These are phyloP conservation scores for Hephaestus fuliginosus DNA, from an alignment of 2,797 vertebrate genomes.

Conservation along the genomic window DNA sequence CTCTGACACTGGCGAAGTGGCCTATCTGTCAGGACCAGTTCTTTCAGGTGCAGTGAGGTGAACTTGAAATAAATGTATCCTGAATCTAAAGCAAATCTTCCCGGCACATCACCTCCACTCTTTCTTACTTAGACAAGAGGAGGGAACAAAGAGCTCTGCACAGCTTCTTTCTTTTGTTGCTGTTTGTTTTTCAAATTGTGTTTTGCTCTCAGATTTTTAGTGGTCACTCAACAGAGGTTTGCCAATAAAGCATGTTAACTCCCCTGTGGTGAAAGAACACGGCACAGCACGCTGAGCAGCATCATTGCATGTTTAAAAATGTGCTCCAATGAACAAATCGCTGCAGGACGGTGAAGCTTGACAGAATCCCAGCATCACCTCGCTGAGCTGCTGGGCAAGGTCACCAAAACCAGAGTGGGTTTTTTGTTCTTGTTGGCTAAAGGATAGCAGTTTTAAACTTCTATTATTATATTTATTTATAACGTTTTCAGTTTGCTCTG, in stretches of 20 bases:
- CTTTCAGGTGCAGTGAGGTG: conserved; percentile 79
- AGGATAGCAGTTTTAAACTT: conserved; percentile 35
- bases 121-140: conserved; percentile 40
- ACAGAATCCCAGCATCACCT: conserved; percentile 73
- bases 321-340: conserved; percentile 70
- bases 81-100: conserved; percentile 76
- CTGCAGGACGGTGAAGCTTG: conserved; percentile 73
- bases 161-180: conserved; percentile 5
- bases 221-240: conserved; percentile 51
- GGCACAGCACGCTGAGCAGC: conserved; percentile 51
- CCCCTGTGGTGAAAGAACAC: conserved; percentile 61
- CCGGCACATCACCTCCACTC: conserved; percentile 48
- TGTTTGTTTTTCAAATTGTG: conserved; percentile 6
- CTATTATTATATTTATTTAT: conserved; percentile 2
- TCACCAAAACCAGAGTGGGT: conserved; percentile 49
- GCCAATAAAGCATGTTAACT: conserved; percentile 53
- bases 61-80: conserved; percentile 78
- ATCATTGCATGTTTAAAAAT: conserved; percentile 71
- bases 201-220: conserved; percentile 47
- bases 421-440: conserved; percentile 44
- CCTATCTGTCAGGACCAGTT: conserved; percentile 77
- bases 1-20: conserved; percentile 75
- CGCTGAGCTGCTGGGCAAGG: conserved; percentile 69
- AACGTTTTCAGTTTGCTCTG: conserved; percentile 5
- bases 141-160: conserved; percentile 37